A percentile compares a stretch with the other conserved stretches of the same genome.
These are phyloP conservation scores for Gobiocypris rarus DNA, from an alignment of 2,113 vertebrate species.

Conservation along the genomic window DNA sequence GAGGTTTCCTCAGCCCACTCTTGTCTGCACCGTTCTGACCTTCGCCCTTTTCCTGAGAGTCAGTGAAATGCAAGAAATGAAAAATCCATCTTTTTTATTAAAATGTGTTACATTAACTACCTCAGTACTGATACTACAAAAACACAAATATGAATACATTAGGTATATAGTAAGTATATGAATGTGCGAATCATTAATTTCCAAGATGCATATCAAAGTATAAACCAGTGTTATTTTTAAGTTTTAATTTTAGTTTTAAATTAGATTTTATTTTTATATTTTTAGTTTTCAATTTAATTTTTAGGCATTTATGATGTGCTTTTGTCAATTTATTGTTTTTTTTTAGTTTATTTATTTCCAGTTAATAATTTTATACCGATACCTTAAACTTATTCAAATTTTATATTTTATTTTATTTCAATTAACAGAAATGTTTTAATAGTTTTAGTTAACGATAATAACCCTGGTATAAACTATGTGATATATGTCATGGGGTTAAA, in stretches of 20 bases:
- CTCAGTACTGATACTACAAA: not conserved
- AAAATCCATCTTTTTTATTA: not conserved
- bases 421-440: too few relatives aligned
- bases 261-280: too few relatives aligned
- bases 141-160: not conserved
- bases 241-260: too few relatives aligned
- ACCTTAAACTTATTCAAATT: too few relatives aligned
- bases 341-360: too few relatives aligned
- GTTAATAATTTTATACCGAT: too few relatives aligned
- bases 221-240: not conserved
- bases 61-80: not conserved
- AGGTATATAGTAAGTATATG: not conserved
- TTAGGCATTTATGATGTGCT: too few relatives aligned
- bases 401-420: too few relatives aligned
- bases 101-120: not conserved
- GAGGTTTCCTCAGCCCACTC: constrained; percentile 80
- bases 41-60: constrained; percentile 83
- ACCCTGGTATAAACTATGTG: too few relatives aligned
- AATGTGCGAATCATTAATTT: not conserved
- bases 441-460: too few relatives aligned
- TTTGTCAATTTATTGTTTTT: too few relatives aligned
- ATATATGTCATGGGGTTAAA: not conserved
- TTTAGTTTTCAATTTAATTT: too few relatives aligned
- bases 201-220: not conserved
- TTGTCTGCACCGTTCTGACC: constrained; percentile 80